Percentiles rank a stretch among this genome's conserved stretches.
Evolutionary conservation across 2,888 invertebrate species (phyloP).

Genomic region (Venustoraphidia nigricollis): DNA sequence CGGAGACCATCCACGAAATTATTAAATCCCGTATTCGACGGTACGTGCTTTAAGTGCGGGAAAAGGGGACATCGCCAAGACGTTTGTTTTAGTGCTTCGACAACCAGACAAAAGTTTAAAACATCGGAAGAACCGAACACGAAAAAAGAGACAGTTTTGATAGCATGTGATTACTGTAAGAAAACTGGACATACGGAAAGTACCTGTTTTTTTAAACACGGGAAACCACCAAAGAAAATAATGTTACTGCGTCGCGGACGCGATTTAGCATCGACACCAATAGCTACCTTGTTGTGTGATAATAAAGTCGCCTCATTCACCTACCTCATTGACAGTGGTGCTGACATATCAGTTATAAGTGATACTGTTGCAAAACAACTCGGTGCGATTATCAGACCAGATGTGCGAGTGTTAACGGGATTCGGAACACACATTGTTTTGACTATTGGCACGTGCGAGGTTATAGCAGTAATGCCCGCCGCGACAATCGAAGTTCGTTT

Average conservation of each 20-base stretch:
- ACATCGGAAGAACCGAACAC: background rate
- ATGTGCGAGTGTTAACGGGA: constrained; percentile 8
- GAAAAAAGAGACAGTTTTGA: no score
- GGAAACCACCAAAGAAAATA: no score
- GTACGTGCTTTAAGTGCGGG: constrained; percentile 6
- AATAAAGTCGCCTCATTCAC: constrained; percentile 5
- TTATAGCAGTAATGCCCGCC: constrained; percentile 9
- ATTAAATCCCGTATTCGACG: no score
- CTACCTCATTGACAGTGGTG: constrained; percentile 13
- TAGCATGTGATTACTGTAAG: no score
- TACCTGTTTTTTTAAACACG: no score
- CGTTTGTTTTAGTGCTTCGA: background rate
- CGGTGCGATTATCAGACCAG: constrained; percentile 5
- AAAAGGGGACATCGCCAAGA: constrained; percentile 5
- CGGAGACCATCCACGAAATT: no score
- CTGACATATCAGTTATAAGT: constrained; percentile 11
- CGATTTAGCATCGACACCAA: constrained; percentile 6
- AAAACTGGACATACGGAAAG: no score
- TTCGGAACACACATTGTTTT: constrained; percentile 9
- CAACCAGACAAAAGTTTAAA: constrained; percentile 1
- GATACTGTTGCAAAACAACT: constrained; percentile 7
- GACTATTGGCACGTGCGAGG: constrained; percentile 9
- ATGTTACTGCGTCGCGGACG: no score
- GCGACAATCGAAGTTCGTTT: constrained; percentile 10
- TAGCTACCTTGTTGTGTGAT: constrained; percentile 11